Evolutionary conservation across 2,888 invertebrate genomes (phyloP).

Genomic region (Oxycera nigricornis): DNA sequence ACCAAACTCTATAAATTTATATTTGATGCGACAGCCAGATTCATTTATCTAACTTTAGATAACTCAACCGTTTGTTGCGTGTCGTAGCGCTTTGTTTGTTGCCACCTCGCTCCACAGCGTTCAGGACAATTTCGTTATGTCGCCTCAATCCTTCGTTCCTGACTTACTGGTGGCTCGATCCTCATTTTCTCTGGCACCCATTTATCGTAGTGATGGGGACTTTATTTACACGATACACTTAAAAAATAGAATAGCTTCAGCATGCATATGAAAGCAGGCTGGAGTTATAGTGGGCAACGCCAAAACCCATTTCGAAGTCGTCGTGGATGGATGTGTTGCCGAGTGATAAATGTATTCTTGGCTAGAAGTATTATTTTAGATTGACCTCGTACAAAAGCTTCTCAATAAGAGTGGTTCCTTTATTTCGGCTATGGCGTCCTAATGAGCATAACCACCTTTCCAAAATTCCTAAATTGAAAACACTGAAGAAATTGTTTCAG

Average conservation of each 20-base stretch:
- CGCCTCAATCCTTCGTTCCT: not conserved
- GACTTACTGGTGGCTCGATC: not conserved
- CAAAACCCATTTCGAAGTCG: too few relatives aligned
- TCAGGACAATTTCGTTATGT: not conserved
- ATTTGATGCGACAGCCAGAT: conserved; percentile 36
- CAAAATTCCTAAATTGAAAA: too few relatives aligned
- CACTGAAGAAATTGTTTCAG: too few relatives aligned
- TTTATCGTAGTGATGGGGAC: not conserved
- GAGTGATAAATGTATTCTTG: too few relatives aligned
- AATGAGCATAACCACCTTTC: too few relatives aligned
- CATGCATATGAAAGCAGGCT: not conserved
- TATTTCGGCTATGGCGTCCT: too few relatives aligned
- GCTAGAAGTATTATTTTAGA: too few relatives aligned
- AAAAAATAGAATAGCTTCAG: not conserved
- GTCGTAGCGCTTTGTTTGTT: conserved; percentile 9
- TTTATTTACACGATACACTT: conserved; percentile 23
- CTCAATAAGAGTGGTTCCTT: too few relatives aligned
- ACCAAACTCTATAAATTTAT: conserved; percentile 34
- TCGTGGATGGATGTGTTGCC: too few relatives aligned
- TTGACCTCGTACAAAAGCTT: too few relatives aligned
- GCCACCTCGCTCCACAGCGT: not conserved
- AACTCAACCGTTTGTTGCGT: conserved; percentile 19
- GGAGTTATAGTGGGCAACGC: not conserved
- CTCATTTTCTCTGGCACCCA: not conserved
- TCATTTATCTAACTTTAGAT: conserved; percentile 39